phyloP scores from a whole-genome alignment of 2,113 vertebrate species.

The Hemiscyllium ocellatum region DNA sequence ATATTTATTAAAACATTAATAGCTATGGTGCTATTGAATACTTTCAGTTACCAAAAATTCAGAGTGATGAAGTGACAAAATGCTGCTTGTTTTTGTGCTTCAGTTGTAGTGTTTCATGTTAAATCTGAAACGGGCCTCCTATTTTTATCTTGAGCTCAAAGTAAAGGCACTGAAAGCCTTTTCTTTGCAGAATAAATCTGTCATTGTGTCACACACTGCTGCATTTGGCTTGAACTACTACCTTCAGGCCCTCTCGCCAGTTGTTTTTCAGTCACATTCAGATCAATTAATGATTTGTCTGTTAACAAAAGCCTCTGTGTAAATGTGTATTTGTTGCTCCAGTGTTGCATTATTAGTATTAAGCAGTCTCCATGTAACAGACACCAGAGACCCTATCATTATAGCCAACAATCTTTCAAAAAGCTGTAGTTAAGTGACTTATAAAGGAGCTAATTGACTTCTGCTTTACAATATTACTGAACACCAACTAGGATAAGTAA shows the following conservation, averaged over 20 bases:
- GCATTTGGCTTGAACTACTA: constrained; percentile 6
- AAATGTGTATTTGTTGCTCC: constrained; percentile 15
- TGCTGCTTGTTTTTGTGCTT: neutral
- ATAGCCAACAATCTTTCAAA: neutral
- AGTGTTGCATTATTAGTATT: neutral
- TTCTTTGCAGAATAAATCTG: constrained; percentile 20
- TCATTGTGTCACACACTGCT: neutral
- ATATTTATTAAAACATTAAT: neutral
- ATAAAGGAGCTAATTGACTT: neutral
- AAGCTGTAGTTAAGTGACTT: neutral
- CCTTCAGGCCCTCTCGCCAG: neutral
- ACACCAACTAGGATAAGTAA: neutral
- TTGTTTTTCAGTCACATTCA: constrained; percentile 30
- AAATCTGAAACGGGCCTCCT: neutral
- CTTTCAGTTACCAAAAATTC: neutral
- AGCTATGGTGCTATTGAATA: neutral
- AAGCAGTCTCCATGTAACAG: neutral
- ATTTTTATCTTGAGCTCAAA: constrained; percentile 12
- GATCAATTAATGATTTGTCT: constrained; percentile 20
- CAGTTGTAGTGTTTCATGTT: constrained; percentile 11
- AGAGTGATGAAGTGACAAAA: neutral
- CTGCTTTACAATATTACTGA: neutral
- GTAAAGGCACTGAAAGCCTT: constrained; percentile 7
- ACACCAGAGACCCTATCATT: neutral
- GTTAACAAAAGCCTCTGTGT: constrained; percentile 22